Conservation (phyloP, 2,888 invertebrate species). For the Gisinianus flammeolus region DNA sequence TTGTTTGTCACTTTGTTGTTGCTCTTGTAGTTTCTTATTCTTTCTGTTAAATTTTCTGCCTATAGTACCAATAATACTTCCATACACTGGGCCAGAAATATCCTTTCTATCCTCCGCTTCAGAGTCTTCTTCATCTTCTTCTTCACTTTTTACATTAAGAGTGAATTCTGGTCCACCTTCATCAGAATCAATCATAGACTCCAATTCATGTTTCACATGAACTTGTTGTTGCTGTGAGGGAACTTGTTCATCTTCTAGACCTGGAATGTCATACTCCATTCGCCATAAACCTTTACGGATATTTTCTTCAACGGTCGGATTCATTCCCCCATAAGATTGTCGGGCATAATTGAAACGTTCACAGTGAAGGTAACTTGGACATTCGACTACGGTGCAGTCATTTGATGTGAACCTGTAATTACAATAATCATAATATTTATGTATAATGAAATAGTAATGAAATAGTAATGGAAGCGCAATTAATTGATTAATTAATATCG, state of each 20-base stretch:
- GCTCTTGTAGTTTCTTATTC: neutral
- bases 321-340: constrained; percentile 89
- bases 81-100: neutral
- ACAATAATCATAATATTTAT: too few species aligned
- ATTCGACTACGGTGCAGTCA: constrained; percentile 42
- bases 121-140: constrained; percentile 1
- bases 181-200: neutral
- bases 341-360: constrained; percentile 82
- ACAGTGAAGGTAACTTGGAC: constrained; percentile 76
- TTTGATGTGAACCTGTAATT: neutral
- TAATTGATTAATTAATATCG: too few species aligned
- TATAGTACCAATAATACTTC: constrained; percentile 28
- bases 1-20: neutral
- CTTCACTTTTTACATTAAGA: neutral
- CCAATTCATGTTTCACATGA: neutral
- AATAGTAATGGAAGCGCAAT: neutral
- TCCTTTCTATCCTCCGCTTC: neutral
- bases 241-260: neutral
- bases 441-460: neutral
- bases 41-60: constrained; percentile 19
- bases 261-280: constrained; percentile 40
- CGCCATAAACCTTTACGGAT: constrained; percentile 56
- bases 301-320: constrained; percentile 82
- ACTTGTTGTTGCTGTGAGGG: neutral
- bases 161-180: neutral